Base-by-base conservation (phyloP, 2,888 invertebrate genomes). In the Dasysyrphus tricinctus region DNA sequence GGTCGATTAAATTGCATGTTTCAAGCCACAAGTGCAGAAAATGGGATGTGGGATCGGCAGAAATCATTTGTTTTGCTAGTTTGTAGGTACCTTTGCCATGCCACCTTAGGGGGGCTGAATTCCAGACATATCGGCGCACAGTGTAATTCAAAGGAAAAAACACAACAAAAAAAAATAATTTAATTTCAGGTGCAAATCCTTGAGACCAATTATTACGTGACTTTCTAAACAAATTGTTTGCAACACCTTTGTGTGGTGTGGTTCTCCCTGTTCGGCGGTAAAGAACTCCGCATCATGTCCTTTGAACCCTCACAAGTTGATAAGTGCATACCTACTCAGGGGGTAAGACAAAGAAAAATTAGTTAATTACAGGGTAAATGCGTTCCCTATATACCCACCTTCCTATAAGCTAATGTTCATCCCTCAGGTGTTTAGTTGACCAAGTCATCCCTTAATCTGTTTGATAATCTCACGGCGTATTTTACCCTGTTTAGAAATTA, bases 11-110 rank as follows among this genome's bases (percentile, higher is more conserved):
- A 82, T 86, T 81, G 78, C 74, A 81, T 70, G 81, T 86, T 81
- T 44, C 32, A 47, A 72, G 59, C 74, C 78, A 75, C 86, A 86
- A 86, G 78, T 82, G 82, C 70, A 82, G 78, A 82, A 82, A 86
- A 86, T 86, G 78, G 65, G 82, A 82, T 78, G 77, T 86, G 86
- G 86, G 86, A 82, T 86, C 82, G 86, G 82, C 86, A 72, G 54
- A 70, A 82, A 82, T 78, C 86, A 86, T 86, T 86, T 86, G 82
- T 82, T 78, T 82, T 78, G 44, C 77, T 82, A 63, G 73, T 81
- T 82, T 77, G 37, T 65, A 61, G 70, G 65, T 80, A 24, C 24
- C 24, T 24, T 24, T 2, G 3, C 24, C 24, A 24, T 69, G 69
- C 37, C 51, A 51, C 75, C 77, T 73, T 54, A 14, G 4, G n/a